Percentiles rank a stretch among this genome's conserved stretches.
phyloP scores from a whole-genome alignment of 2,797 vertebrate genomes.

The Leptatherina wallacei region DNA sequence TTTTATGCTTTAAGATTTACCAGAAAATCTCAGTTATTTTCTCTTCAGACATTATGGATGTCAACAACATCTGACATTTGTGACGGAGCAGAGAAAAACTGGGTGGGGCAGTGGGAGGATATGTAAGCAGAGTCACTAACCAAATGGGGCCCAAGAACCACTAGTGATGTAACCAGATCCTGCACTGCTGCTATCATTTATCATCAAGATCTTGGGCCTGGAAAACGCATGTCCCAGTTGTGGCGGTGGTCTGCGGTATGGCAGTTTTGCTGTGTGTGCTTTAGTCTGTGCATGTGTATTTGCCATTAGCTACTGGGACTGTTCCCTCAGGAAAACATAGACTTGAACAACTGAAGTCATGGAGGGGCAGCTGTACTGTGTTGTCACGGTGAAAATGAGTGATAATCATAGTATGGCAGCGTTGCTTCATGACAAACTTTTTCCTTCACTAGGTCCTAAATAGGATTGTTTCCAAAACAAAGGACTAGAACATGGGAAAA shows the following conservation, averaged over 20 bases:
- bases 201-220: slow-evolving; percentile 48
- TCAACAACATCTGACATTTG: slow-evolving; percentile 31
- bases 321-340: slow-evolving; percentile 47
- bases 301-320: slow-evolving; percentile 66
- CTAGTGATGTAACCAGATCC: slow-evolving; percentile 65
- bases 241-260: slow-evolving; percentile 50
- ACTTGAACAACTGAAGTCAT: slow-evolving; percentile 60
- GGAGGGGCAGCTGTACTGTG: slow-evolving; percentile 22
- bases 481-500: neutral
- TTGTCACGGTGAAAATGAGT: slow-evolving; percentile 15
- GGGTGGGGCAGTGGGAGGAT: slow-evolving; percentile 50
- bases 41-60: neutral
- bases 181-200: slow-evolving; percentile 79
- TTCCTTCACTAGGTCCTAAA: neutral
- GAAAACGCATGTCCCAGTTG: slow-evolving; percentile 55
- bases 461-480: slow-evolving; percentile 3
- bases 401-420: slow-evolving; percentile 16
- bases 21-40: too few species aligned
- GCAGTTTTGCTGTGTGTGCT: slow-evolving; percentile 58
- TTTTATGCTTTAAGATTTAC: neutral
- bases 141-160: slow-evolving; percentile 45
- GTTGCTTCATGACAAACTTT: neutral
- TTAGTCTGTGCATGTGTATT: slow-evolving; percentile 68
- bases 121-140: slow-evolving; percentile 41
- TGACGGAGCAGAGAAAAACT: slow-evolving; percentile 39